These are phyloP conservation scores for Byasa hedistus DNA, from an alignment of 2,888 invertebrate species.

Conservation along the genomic window DNA sequence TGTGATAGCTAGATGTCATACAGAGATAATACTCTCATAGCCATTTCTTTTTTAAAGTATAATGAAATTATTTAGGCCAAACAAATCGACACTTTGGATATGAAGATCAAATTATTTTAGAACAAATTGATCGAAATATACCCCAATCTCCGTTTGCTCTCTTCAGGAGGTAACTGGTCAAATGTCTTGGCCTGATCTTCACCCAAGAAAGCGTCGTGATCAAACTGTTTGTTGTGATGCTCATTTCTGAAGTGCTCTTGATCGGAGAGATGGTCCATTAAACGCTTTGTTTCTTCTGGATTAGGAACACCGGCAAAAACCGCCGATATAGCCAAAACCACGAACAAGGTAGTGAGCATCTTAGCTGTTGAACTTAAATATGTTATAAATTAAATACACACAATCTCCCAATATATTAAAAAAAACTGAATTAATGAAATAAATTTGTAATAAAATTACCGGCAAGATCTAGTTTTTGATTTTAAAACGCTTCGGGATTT, in stretches of 20 bases:
- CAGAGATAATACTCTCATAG: no score
- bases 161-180: constrained; percentile 96
- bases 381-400: not conserved
- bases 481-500: constrained; percentile 6
- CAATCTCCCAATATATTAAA: not conserved
- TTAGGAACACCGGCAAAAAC: constrained; percentile 83
- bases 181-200: constrained; percentile 96
- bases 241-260: constrained; percentile 89
- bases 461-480: not conserved
- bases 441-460: constrained; percentile 1
- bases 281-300: constrained; percentile 84
- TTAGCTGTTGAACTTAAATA: constrained; percentile 37
- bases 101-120: no score
- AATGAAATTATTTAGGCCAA: no score
- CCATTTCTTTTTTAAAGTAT: not conserved
- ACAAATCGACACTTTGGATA: no score
- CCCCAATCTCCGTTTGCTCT: constrained; percentile 93
- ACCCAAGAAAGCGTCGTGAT: constrained; percentile 98
- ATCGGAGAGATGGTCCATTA: constrained; percentile 86
- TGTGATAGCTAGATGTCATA: not conserved
- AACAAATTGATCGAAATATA: no score
- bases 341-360: constrained; percentile 63
- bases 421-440: not conserved
- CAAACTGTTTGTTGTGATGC: constrained; percentile 93
- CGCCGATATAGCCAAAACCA: constrained; percentile 62